A percentile compares a stretch with the other conserved stretches of the same genome.
Evolutionary conservation across 2,113 vertebrate genomes (phyloP).

Genomic region (Sterna hirundo): DNA sequence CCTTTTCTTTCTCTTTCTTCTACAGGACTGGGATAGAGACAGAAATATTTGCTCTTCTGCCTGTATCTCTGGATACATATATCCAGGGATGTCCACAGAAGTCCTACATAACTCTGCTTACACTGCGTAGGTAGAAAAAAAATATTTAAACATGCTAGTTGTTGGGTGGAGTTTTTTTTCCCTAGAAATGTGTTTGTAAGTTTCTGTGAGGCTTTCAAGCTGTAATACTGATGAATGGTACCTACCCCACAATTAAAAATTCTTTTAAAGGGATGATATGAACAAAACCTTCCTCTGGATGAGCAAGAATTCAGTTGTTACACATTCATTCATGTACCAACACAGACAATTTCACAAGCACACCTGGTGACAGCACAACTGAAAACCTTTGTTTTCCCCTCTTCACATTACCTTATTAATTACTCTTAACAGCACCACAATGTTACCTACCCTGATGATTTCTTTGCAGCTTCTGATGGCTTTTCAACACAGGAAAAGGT

Average conservation of each 20-base stretch:
- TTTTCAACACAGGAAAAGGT: not conserved
- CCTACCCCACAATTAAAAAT: not conserved
- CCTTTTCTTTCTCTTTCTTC: too few species aligned
- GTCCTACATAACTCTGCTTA: too few species aligned
- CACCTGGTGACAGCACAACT: too few species aligned
- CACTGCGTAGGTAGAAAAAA: too few species aligned
- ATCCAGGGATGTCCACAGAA: too few species aligned
- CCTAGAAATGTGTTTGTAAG: too few species aligned
- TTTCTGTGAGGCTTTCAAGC: too few species aligned
- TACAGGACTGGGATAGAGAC: too few species aligned
- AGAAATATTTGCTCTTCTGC: too few species aligned
- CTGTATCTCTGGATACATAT: too few species aligned
- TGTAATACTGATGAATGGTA: not conserved
- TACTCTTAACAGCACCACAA: not conserved
- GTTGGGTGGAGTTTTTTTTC: too few species aligned
- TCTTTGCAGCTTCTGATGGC: not conserved
- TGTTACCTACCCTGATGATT: not conserved
- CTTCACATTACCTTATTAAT: not conserved
- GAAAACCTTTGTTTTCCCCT: not conserved
- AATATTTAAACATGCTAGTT: too few species aligned
- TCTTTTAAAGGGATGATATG: not conserved
- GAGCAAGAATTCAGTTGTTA: not conserved
- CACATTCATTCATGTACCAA: not conserved
- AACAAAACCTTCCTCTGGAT: not conserved
- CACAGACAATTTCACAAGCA: not conserved